Evolutionary conservation across 2,888 invertebrate species (phyloP).

Genomic region (Serrognathus titanus): DNA sequence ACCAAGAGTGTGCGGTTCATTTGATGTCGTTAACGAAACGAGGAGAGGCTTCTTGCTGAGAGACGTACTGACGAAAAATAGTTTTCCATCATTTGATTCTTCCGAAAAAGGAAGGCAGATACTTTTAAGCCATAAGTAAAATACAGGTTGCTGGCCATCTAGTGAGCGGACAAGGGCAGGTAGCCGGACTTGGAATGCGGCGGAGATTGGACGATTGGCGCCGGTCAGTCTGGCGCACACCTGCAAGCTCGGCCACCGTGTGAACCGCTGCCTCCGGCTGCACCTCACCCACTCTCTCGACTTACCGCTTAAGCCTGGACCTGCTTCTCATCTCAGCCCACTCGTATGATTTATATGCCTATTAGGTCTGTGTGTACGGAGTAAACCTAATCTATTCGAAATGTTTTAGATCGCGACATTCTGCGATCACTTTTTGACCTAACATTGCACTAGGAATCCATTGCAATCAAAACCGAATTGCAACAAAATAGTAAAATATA

Average conservation of each 20-base stretch:
- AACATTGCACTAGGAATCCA: too few species aligned
- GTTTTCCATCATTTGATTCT: conserved; percentile 15
- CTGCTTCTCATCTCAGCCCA: conserved; percentile 9
- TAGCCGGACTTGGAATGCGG: conserved; percentile 31
- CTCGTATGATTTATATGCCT: conserved; percentile 14
- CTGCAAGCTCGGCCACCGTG: conserved; percentile 44
- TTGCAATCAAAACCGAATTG: too few species aligned
- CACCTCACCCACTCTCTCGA: conserved; percentile 26
- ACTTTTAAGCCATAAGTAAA: conserved; percentile 11
- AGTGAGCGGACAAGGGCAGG: conserved; percentile 27
- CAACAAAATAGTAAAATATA: too few species aligned
- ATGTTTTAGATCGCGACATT: too few species aligned
- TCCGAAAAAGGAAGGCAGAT: conserved; percentile 18
- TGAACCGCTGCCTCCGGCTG: conserved; percentile 33
- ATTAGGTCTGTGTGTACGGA: conserved; percentile 1
- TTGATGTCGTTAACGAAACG: too few species aligned
- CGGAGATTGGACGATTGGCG: conserved; percentile 38
- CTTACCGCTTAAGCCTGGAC: conserved; percentile 1
- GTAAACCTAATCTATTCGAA: not conserved
- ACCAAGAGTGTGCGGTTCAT: too few species aligned
- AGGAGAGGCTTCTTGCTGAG: too few species aligned
- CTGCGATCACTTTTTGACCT: too few species aligned
- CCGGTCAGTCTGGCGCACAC: conserved; percentile 48
- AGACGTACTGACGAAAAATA: conserved; percentile 6
- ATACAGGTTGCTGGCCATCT: conserved; percentile 16